These are phyloP conservation scores for Syndactyla subalaris DNA, from an alignment of 2,797 vertebrate species.

Conservation along the genomic window DNA sequence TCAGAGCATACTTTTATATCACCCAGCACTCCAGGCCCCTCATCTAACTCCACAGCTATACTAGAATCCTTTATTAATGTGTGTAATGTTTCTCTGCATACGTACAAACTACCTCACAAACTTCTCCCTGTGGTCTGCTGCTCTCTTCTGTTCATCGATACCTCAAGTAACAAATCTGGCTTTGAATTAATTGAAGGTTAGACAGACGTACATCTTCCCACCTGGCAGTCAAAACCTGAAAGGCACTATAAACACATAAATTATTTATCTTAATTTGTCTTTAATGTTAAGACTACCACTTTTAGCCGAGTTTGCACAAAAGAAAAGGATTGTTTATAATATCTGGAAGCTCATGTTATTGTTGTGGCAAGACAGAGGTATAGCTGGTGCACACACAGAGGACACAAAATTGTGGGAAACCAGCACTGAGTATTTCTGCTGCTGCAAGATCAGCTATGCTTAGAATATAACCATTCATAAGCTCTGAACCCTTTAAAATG, in stretches of 20 bases:
- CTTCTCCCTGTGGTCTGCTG: not conserved
- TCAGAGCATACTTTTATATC: not conserved
- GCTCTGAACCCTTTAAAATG: not conserved
- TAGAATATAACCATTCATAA: not conserved
- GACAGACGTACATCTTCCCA: not conserved
- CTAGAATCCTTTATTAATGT: not conserved
- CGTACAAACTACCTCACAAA: not conserved
- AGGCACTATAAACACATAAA: not conserved
- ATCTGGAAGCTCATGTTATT: too few species aligned
- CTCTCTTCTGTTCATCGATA: not conserved
- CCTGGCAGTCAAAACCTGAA: not conserved
- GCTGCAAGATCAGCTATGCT: not conserved
- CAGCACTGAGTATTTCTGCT: not conserved
- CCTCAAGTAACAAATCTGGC: not conserved
- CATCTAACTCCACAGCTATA: not conserved
- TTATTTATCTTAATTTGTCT: not conserved
- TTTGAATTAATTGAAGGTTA: not conserved
- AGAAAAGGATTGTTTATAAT: not conserved
- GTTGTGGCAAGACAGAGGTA: not conserved
- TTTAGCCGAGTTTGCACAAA: not conserved
- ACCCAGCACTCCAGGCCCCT: not conserved
- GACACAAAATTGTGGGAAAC: not conserved
- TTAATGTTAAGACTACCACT: not conserved
- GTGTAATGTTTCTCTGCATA: not conserved
- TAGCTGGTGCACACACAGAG: not conserved